phyloP scores from a whole-genome alignment of 2,888 invertebrate species.

The Diplazon laetatorius region DNA sequence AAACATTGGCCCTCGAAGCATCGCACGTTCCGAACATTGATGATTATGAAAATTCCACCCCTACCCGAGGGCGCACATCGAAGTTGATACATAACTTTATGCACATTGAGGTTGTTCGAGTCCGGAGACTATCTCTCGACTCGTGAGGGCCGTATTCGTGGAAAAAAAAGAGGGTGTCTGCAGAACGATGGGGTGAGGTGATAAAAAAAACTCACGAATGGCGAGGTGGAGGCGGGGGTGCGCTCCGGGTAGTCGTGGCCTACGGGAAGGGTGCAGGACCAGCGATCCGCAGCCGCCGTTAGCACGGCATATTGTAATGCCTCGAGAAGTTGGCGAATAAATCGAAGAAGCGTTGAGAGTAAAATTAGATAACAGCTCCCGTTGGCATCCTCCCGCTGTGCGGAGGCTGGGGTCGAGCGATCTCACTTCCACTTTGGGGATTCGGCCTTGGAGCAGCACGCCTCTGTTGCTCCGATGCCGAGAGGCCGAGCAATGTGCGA shows the following conservation, averaged over 20 bases:
- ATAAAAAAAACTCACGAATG: conserved; percentile 48
- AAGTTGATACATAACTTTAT: not conserved
- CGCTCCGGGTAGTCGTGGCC: conserved; percentile 33
- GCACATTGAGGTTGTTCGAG: not conserved
- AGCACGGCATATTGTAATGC: conserved; percentile 82
- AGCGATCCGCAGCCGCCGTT: conserved; percentile 70
- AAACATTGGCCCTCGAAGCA: too few relatives aligned
- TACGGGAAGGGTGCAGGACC: conserved; percentile 47
- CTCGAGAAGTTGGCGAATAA: conserved; percentile 82
- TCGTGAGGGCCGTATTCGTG: conserved; percentile 5
- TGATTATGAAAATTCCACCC: too few relatives aligned
- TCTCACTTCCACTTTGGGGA: conserved; percentile 51
- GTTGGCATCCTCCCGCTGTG: conserved; percentile 69
- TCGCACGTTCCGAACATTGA: too few relatives aligned
- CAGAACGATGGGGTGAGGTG: conserved; percentile 1
- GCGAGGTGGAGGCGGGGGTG: too few relatives aligned
- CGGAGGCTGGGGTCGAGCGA: conserved; percentile 54
- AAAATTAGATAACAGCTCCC: conserved; percentile 83
- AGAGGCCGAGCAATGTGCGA: conserved; percentile 62
- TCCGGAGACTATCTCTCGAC: conserved; percentile 5
- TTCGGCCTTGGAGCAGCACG: conserved; percentile 23
- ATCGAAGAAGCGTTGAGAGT: conserved; percentile 83
- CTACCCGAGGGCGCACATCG: too few relatives aligned
- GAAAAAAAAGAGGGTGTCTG: conserved; percentile 18
- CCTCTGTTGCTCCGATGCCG: conserved; percentile 48